Base-by-base conservation (phyloP, 1,140 invertebrate species). In the Heliconius eleuchia region DNA sequence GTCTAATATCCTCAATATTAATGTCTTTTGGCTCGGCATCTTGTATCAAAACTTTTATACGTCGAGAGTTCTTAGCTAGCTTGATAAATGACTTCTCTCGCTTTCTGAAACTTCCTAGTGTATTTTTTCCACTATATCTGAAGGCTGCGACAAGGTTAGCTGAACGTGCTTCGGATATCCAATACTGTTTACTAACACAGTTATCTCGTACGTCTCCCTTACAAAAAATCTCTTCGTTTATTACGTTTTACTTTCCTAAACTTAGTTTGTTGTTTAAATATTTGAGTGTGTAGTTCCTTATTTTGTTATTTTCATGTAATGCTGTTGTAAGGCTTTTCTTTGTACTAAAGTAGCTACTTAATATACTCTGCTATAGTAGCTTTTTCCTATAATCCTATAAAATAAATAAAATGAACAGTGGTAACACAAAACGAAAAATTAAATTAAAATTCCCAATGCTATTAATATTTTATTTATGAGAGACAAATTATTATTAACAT, bases 1-100 rank as follows among this genome's bases (percentile, higher is more conserved):
- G 84, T 88, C 86, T 87, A 89, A 94, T 94, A 93, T 91, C 91
- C 90, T 90, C 88, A 90, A 92, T 93, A 94, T 94, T 94, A 94
- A 94, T 93, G 93, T 92, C 88, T 91, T 87, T 86, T 89, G 88
- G 88, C 90, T 86, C 85, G 84, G 88, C 89, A 89, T 91, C 91
- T 89, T 90, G 93, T 94, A 92, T 93, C 92, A 93, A 93, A 94
- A 94, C 84, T 92, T 93, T 86, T 87, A 82, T 86, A 89, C 90
- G 91, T 93, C 91, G 87, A 90, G 93, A 92, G 91, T 94, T 92
- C 91, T 94, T 92, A 92, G 88, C 85, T 88, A 80, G 88, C 87
- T 93, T 94, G 92, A 94, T 94, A 93, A 93, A 93, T 94, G 92
- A 92, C 92, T 92, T 93, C 82, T 82, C 85, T 86, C 86, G 90